Base-by-base conservation (phyloP, 1,140 invertebrate genomes). In the Zaprionus camerounensis region DNA sequence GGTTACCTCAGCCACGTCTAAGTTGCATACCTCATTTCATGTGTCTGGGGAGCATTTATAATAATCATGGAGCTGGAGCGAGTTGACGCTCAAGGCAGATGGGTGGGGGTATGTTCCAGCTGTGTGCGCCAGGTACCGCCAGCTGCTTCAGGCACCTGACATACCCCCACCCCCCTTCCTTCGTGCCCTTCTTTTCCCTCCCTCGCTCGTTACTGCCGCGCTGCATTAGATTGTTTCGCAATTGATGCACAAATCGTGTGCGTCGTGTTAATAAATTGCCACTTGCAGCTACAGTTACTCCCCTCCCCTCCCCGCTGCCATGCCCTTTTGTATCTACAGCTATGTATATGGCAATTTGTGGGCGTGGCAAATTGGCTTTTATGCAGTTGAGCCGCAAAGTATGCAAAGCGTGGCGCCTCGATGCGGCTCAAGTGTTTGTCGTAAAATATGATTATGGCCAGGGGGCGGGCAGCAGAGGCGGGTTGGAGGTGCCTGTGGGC, bases 211-310 rank as follows among this genome's bases (percentile, higher is more conserved):
- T 57, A 20, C 51, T 65, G 61, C 46, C 36, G 55, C 34, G 41
- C 41, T 46, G 41, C 41, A 46, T 69, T 69, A 61, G 51, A 75
- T 75, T 70, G 72, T 80, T 71, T 66, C 65, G 83, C 69, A 82
- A 86, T 82, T 86, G 82, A 80, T 86, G 82, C 82, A 86, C 81
- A 82, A 87, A 86, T 86, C 82, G 80, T 71, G 78, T 70, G 65
- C 53, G 51, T 59, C n/a, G 31, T 63, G 71, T 46, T 69, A 69
- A 70, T 70, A 70, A 73, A 61, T 73, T 85, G 58, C 66, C 36
- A 85, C 82, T 85, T 85, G 78, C 78, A 85, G 78, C 82, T 85
- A 84, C 12, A 51, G 46, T 20, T 49, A 7, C n/a, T 7, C 2
- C 3, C 6, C 5, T 41, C 5, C 15, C 5, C 15, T 7, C 20